These are phyloP conservation scores for Hypselothyrea guttata DNA, from an alignment of 2,888 invertebrate genomes.

Conservation along the genomic window DNA sequence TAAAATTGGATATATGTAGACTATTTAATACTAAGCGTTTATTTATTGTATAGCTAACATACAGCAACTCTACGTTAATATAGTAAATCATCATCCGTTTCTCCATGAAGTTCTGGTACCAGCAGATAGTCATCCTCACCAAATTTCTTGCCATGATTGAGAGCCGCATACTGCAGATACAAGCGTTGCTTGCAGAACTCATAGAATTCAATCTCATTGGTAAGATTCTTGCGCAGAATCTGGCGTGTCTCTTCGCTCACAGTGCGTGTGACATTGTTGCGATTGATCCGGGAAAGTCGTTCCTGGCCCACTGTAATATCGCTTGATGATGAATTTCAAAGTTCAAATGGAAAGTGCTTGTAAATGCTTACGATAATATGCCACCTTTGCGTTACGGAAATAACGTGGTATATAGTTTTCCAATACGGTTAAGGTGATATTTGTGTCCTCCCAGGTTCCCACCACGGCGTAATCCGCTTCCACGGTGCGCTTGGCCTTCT, in stretches of 20 bases:
- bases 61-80: constrained; percentile 74
- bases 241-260: constrained; percentile 90
- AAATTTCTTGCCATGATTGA: constrained; percentile 81
- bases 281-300: constrained; percentile 84
- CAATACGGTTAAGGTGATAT: constrained; percentile 90
- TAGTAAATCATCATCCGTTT: constrained; percentile 43
- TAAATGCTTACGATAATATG: constrained; percentile 88
- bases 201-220: constrained; percentile 94
- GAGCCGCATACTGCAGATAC: constrained; percentile 89
- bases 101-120: constrained; percentile 64
- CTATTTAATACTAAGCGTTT: background rate
- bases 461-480: constrained; percentile 94
- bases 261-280: constrained; percentile 85
- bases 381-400: constrained; percentile 88
- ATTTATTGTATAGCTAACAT: constrained; percentile 15
- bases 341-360: too few relatives aligned
- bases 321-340: constrained; percentile 1
- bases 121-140: constrained; percentile 78
- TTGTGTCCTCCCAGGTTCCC: constrained; percentile 93
- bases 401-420: constrained; percentile 93
- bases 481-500: constrained; percentile 92
- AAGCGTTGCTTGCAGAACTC: constrained; percentile 93
- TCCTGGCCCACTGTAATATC: constrained; percentile 79
- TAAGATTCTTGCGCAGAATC: constrained; percentile 91
- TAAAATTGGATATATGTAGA: constrained; percentile 65